A percentile compares a stretch with the other conserved stretches of the same genome.
phyloP scores from a whole-genome alignment of 64 coral and sea anemone genomes.

The Orbicella faveolata region DNA sequence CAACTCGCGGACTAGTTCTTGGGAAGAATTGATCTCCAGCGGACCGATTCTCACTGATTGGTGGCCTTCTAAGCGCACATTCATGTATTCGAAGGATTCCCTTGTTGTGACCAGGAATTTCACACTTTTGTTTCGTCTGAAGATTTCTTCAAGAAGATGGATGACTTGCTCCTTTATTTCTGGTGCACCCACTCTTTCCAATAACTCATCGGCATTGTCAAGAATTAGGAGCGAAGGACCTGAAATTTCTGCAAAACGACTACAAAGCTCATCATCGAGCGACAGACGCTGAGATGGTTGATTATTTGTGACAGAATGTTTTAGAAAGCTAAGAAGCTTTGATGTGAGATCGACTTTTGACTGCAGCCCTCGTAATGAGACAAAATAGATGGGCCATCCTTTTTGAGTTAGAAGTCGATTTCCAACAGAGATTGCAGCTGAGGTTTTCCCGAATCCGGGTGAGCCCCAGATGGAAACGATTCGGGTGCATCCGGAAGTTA shows the following conservation, averaged over 20 bases:
- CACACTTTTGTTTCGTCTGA: conserved; percentile 9
- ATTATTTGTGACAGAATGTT: not conserved
- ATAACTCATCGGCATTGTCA: conserved; percentile 26
- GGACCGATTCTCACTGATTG: not conserved
- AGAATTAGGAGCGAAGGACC: not conserved
- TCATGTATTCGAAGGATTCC: not conserved
- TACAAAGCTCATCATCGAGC: not conserved
- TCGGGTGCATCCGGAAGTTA: not conserved
- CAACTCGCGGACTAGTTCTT: not conserved
- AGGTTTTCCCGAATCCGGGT: conserved; percentile 30
- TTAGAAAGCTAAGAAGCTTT: not conserved
- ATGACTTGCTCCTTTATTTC: not conserved
- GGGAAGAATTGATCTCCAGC: not conserved
- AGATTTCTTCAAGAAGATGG: not conserved
- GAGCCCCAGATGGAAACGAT: conserved; percentile 17
- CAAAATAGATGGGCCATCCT: conserved; percentile 22
- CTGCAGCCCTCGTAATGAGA: conserved; percentile 18
- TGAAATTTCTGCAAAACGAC: not conserved
- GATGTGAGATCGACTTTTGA: not conserved
- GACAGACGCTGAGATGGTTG: not conserved
- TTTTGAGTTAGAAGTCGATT: not conserved
- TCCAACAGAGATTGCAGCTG: conserved; percentile 3
- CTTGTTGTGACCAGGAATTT: not conserved
- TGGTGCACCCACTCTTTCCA: not conserved
- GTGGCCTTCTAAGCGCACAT: not conserved